Conservation (phyloP, 1,140 invertebrate genomes). For the Aphidius gifuensis region DNA sequence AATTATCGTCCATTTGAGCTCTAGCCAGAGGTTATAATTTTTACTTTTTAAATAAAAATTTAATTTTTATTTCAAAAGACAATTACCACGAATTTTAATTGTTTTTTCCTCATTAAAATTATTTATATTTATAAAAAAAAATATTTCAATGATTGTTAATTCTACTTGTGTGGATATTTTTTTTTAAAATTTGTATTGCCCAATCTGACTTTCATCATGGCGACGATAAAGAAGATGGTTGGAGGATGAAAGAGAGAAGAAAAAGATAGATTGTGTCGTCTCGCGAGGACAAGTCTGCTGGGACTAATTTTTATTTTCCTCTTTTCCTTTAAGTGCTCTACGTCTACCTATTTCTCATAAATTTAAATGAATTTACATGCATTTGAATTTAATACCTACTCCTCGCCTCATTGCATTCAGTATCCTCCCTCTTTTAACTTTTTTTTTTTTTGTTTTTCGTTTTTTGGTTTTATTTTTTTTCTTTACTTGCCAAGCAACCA, state of each 20-base stretch:
- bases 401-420: conserved; percentile 23
- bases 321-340: conserved; percentile 51
- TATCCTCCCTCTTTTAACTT: conserved; percentile 11
- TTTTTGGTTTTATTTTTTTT: conserved; percentile 11
- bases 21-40: not conserved
- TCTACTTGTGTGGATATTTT: not conserved
- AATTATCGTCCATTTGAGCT: conserved; percentile 3
- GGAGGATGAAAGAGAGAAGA: conserved; percentile 18
- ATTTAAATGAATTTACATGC: conserved; percentile 59
- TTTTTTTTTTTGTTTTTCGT: conserved; percentile 9
- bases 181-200: conserved; percentile 29
- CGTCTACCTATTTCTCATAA: conserved; percentile 58
- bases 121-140: not conserved
- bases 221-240: conserved; percentile 37
- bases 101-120: not conserved
- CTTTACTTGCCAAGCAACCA: conserved; percentile 14
- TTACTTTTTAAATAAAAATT: conserved; percentile 1
- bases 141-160: not conserved
- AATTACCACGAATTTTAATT: not conserved
- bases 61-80: not conserved
- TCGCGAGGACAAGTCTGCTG: conserved; percentile 48
- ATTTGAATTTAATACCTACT: conserved; percentile 55
- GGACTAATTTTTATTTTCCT: conserved; percentile 56
- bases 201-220: conserved; percentile 51
- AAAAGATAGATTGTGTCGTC: conserved; percentile 44